Base-by-base conservation (phyloP, 2,797 vertebrate species). In the Hoplostethus mediterraneus region DNA sequence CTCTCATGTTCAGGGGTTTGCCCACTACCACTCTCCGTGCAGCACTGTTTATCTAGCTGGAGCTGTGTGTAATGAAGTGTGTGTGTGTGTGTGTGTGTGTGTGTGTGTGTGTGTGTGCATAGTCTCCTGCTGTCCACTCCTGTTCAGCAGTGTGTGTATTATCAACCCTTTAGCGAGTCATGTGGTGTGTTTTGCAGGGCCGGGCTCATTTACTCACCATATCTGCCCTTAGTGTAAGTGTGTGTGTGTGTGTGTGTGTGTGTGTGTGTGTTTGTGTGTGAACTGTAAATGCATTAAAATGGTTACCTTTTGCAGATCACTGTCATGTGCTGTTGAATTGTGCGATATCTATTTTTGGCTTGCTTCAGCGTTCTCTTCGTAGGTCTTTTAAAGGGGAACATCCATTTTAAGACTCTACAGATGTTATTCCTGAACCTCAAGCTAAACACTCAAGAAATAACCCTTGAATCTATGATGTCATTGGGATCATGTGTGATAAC, bases 31-130 rank as follows among this genome's bases (percentile, higher is more conserved):
- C 56, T 75, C 68, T 42, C 63, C 57, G 79, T 69, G 81, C 55
- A 68, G 25, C 36, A 47, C 25, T 88, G 82, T 89, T 89, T 87
- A 73, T 80, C 82, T 59, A 74, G 61, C 40, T 68, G 63, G 30
- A 36, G 56, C 78, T 77, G 52, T 33, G 33, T 33, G 33, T 61
- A 79, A 67, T 44, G 65, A 9, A 33, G 33, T 6, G 33, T 33
- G 33, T 47, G 45, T 16, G 13, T 47, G 45, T 47, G 45, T 47
- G 45, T 13, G 33, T 33, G 33, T 33, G 33, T 47, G 45, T 4
- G 13, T 47, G 45, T 47, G 45, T 47, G 45, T 2, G 42, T 9
- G 21, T 21, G 21, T 21, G 21, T 21, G 21, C 21, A 21, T 21
- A 21, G 21, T 21, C 21, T 21, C 21, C 21, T 21, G 21, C 21